These are phyloP conservation scores for Mustela lutreola DNA, from an alignment of 2,113 vertebrate genomes.

Conservation along the genomic window DNA sequence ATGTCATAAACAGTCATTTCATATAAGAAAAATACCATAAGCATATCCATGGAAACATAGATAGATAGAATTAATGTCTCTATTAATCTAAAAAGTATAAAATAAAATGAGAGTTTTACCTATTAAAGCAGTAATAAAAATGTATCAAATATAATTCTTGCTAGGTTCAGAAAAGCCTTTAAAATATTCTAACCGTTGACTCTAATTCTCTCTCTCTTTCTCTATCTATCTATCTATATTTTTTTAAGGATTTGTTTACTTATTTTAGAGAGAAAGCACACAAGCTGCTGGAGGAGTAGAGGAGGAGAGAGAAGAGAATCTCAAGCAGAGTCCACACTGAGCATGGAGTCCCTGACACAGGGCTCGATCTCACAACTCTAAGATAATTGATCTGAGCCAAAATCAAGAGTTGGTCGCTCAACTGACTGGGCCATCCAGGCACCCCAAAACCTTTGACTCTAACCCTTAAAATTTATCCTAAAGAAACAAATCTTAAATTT, in stretches of 20 bases:
- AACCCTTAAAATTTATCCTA: conserved; percentile 32
- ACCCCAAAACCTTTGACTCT: neutral
- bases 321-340: neutral
- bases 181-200: conserved; percentile 3
- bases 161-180: neutral
- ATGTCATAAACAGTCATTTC: neutral
- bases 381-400: neutral
- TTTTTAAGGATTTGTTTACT: neutral
- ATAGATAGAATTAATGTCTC: neutral
- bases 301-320: neutral
- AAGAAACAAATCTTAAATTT: neutral
- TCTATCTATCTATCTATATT: no score
- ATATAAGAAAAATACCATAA: neutral
- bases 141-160: conserved; percentile 12
- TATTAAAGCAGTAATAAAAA: neutral
- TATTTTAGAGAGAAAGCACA: neutral
- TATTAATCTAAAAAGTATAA: neutral
- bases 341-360: neutral
- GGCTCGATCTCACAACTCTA: neutral
- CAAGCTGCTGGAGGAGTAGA: neutral
- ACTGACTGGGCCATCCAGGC: neutral
- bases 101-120: neutral
- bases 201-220: neutral
- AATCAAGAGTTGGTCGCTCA: neutral
- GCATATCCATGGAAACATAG: neutral